phyloP scores from a whole-genome alignment of 2,888 invertebrate species.

The Plemyria rubiginata region DNA sequence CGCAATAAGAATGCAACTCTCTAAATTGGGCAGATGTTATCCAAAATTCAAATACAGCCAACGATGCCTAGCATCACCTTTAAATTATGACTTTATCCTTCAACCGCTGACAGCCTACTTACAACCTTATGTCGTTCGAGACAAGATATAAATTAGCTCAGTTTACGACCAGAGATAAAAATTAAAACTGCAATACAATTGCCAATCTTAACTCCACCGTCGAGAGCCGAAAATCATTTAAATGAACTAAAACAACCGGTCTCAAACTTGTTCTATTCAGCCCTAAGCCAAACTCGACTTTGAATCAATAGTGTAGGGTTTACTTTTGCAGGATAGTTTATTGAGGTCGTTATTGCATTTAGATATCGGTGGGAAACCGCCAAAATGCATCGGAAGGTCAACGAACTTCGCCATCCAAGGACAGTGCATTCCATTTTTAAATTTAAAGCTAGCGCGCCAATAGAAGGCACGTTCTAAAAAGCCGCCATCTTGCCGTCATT shows the following conservation, averaged over 20 bases:
- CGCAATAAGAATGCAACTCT: slow-evolving; percentile 44
- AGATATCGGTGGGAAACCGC: slow-evolving; percentile 66
- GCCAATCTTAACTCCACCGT: slow-evolving; percentile 54
- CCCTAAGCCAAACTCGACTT: slow-evolving; percentile 53
- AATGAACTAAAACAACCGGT: slow-evolving; percentile 50
- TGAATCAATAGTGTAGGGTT: slow-evolving; percentile 51
- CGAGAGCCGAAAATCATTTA: slow-evolving; percentile 61
- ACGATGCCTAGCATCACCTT: slow-evolving; percentile 55
- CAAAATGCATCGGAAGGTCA: slow-evolving; percentile 84
- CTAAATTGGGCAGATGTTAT: slow-evolving; percentile 52
- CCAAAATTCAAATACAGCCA: slow-evolving; percentile 53
- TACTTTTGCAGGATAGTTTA: slow-evolving; percentile 49
- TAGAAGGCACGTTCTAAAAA: slow-evolving; percentile 83
- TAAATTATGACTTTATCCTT: slow-evolving; percentile 51
- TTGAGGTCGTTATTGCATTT: slow-evolving; percentile 59
- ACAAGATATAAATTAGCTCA: slow-evolving; percentile 44
- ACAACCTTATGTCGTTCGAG: slow-evolving; percentile 41
- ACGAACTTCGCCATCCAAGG: slow-evolving; percentile 80
- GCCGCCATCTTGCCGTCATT: slow-evolving; percentile 82
- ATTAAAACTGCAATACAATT: slow-evolving; percentile 50
- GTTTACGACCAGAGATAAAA: slow-evolving; percentile 44
- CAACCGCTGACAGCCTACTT: slow-evolving; percentile 43
- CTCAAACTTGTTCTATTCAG: slow-evolving; percentile 46
- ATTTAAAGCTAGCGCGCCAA: slow-evolving; percentile 82
- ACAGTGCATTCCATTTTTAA: slow-evolving; percentile 85